Conservation (phyloP, 2,113 vertebrate genomes). For the Aix galericulata region DNA sequence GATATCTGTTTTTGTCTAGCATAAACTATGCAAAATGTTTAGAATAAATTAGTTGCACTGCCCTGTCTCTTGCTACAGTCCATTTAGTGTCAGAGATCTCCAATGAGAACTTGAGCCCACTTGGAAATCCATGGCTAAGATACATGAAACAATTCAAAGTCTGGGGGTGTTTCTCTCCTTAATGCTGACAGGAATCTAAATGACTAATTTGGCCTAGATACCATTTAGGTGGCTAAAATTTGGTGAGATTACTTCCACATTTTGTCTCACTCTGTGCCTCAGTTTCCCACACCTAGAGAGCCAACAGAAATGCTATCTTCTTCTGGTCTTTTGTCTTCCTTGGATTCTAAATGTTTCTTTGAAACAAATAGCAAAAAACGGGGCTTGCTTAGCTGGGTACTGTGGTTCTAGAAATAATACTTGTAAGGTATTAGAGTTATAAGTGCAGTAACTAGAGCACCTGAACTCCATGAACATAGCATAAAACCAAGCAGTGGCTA, state of each 20-base stretch:
- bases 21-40: background rate
- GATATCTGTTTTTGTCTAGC: background rate
- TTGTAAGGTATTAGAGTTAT: background rate
- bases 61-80: background rate
- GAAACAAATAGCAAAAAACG: background rate
- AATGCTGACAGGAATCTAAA: background rate
- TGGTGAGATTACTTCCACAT: background rate
- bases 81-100: background rate
- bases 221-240: background rate
- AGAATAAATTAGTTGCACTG: background rate
- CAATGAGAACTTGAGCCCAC: background rate
- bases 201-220: background rate
- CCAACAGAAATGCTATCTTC: background rate
- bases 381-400: background rate
- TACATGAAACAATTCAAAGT: background rate
- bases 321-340: background rate
- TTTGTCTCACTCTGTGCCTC: background rate
- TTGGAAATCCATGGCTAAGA: accelerated
- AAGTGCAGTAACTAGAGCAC: background rate
- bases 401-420: background rate
- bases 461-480: background rate
- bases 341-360: background rate
- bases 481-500: background rate
- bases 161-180: constrained; percentile 17
- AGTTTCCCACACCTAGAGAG: background rate